Evolutionary conservation across 2,797 vertebrate species (phyloP), one percentile per base, ranked within the genome.

Genomic region (Gallinago nigripennis): DNA sequence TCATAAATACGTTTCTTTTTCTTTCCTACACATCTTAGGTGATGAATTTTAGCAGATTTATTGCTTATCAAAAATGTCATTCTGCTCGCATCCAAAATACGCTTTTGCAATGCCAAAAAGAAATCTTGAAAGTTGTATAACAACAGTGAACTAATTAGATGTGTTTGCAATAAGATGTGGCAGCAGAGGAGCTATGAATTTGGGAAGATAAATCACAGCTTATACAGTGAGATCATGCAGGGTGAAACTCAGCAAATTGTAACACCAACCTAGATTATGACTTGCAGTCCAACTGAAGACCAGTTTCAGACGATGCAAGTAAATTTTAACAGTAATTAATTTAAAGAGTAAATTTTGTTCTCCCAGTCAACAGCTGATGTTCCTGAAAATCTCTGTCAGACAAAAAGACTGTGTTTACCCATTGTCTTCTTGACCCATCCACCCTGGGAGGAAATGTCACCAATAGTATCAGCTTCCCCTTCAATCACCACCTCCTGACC

Each of bases 391-490:
- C 24, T 70, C 18, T 6, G 11, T 53, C 31, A 31, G 25, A n/a
- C 4, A 7, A 51, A 54, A 60, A 65, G 11, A 2, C 1, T 4
- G 9, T 24, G 8, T 35, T 71, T 3, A 16, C 1, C 0, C 5
- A 1, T n/a, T 39, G 23, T 69, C 23, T 57, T 43, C 8, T 20
- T 19, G 4, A 50, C 45, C 16, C 46, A 7, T 33, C 46, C 54
- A 35, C 15, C 31, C 41, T 41, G 41, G 31, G 16, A 75, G n/a
- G 4, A 70, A 39, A 46, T 16, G 17, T 35, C 51, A 54, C 56
- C 21, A 24, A 21, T 10, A 24, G 4, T 8, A 43, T 31, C 23
- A 33, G 17, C 18, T 53, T 70, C 57, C 7, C 23, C 16, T 37
- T 45, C 39, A 57, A 39, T 33, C 15, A 43, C 13, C 33, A 18